These are phyloP conservation scores for Phaethon lepturus DNA, from an alignment of 2,113 vertebrate genomes.

Conservation along the genomic window DNA sequence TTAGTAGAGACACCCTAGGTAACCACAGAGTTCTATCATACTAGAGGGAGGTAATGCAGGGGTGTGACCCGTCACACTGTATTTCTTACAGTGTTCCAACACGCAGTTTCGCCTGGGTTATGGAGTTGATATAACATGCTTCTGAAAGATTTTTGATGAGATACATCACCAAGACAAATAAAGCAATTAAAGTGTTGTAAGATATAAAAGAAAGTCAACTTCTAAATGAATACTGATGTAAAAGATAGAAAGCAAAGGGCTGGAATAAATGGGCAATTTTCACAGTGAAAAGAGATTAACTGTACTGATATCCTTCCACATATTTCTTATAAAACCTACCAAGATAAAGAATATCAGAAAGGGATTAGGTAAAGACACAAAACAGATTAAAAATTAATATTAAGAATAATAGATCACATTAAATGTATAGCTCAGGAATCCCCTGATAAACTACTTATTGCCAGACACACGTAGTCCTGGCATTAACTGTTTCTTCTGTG, in stretches of 20 bases:
- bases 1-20: neutral
- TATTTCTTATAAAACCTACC: neutral
- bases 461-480: neutral
- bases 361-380: neutral
- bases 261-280: neutral
- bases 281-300: neutral
- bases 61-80: neutral
- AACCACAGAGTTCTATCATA: neutral
- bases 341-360: neutral
- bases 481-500: neutral
- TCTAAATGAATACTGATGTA: neutral
- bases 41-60: accelerated
- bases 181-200: neutral
- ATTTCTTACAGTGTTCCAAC: neutral
- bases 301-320: neutral
- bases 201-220: neutral
- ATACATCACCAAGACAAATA: neutral
- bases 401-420: neutral
- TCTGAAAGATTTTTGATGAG: neutral
- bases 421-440: neutral
- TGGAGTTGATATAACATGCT: neutral
- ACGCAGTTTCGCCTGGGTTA: neutral
- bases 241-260: neutral
- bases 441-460: neutral
- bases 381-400: neutral